phyloP scores from a whole-genome alignment of 1,140 invertebrate species.

The Drosophila saltans region DNA sequence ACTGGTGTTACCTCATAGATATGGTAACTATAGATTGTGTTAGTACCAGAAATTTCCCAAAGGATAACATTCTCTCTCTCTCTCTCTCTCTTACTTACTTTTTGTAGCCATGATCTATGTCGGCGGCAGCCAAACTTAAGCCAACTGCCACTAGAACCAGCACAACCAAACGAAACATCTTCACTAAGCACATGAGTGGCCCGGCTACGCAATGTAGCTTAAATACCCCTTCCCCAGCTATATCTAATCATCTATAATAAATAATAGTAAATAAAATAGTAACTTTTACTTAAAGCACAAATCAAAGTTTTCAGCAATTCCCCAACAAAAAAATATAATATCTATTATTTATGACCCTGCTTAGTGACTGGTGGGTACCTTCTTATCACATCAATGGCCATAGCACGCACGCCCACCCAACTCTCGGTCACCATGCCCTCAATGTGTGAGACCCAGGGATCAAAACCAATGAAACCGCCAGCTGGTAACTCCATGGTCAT shows the following conservation, averaged over 20 bases:
- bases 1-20: constrained; percentile 64
- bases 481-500: constrained; percentile 89
- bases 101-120: constrained; percentile 44
- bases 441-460: constrained; percentile 87
- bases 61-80: not conserved
- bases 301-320: constrained; percentile 41
- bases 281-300: constrained; percentile 33
- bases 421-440: constrained; percentile 87
- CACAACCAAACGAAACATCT: constrained; percentile 46
- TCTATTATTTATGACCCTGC: constrained; percentile 54
- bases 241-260: constrained; percentile 53
- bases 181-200: constrained; percentile 48
- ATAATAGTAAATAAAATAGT: constrained; percentile 29
- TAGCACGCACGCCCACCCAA: constrained; percentile 87
- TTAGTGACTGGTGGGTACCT: constrained; percentile 27
- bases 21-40: constrained; percentile 53
- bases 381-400: constrained; percentile 68
- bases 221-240: constrained; percentile 11
- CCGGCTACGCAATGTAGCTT: constrained; percentile 17
- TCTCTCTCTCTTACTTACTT: constrained; percentile 40
- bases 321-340: constrained; percentile 14
- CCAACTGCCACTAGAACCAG: constrained; percentile 41
- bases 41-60: not conserved
- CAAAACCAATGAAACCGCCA: constrained; percentile 85
- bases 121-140: constrained; percentile 37